Evolutionary conservation across 2,113 vertebrate genomes (phyloP).

Genomic region (Channa argus): DNA sequence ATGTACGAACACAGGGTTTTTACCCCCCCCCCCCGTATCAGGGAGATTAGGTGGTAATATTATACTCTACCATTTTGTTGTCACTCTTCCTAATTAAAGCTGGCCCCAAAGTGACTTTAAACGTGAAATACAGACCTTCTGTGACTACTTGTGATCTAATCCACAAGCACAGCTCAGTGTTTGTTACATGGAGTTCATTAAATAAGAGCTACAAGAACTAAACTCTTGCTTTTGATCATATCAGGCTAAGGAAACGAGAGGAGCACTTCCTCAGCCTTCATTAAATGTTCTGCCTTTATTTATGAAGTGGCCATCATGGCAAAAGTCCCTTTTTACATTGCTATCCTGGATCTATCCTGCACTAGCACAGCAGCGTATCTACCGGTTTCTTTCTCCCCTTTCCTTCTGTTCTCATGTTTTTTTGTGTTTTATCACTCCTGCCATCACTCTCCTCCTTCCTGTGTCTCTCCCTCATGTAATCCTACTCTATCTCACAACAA

Average conservation of each 20-base stretch:
- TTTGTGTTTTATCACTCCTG: slow-evolving; percentile 35
- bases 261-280: slow-evolving; percentile 8
- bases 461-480: slow-evolving; percentile 59
- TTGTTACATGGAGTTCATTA: slow-evolving; percentile 52
- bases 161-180: slow-evolving; percentile 29
- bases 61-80: slow-evolving; percentile 23
- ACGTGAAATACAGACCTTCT: slow-evolving; percentile 13
- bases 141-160: slow-evolving; percentile 57
- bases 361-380: background rate
- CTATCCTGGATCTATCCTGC: background rate
- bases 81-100: slow-evolving; percentile 50
- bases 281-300: slow-evolving; percentile 10
- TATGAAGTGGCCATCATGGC: background rate
- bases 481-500: slow-evolving; percentile 64
- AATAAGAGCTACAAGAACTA: slow-evolving; percentile 34
- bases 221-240: slow-evolving; percentile 35
- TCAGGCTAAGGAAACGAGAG: slow-evolving; percentile 27
- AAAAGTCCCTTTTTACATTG: background rate
- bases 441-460: slow-evolving; percentile 36
- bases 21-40: background rate
- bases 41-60: background rate
- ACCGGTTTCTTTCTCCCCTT: background rate
- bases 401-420: slow-evolving; percentile 40
- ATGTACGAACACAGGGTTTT: background rate
- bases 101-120: slow-evolving; percentile 13